phyloP scores from a whole-genome alignment of 2,888 invertebrate genomes.

The Caenorhabditis parvicauda region DNA sequence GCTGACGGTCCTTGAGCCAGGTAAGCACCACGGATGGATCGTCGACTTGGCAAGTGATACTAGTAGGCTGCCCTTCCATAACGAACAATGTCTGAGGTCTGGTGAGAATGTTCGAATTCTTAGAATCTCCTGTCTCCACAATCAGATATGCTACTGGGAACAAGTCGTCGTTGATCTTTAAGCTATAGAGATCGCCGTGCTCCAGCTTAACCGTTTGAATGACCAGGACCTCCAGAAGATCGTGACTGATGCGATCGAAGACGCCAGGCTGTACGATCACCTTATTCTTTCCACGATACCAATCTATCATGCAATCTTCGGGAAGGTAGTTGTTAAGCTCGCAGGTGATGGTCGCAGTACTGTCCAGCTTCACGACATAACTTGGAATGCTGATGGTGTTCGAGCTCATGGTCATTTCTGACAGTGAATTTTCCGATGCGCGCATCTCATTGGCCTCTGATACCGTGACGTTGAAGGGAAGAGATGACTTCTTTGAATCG shows the following conservation, averaged over 20 bases:
- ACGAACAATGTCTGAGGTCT: slow-evolving; percentile 59
- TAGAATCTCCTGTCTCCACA: too few species aligned
- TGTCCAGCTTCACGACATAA: slow-evolving; percentile 57
- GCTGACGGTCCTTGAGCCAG: slow-evolving; percentile 56
- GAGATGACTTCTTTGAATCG: slow-evolving; percentile 13
- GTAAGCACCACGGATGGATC: slow-evolving; percentile 41
- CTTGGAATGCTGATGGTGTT: slow-evolving; percentile 54
- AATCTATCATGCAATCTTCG: slow-evolving; percentile 46
- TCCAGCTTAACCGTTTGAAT: slow-evolving; percentile 49
- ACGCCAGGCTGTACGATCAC: slow-evolving; percentile 39
- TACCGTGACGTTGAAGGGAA: slow-evolving; percentile 57
- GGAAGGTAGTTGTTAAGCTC: slow-evolving; percentile 57
- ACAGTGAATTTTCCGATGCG: slow-evolving; percentile 34
- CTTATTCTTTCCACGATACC: slow-evolving; percentile 52
- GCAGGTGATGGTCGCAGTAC: slow-evolving; percentile 61
- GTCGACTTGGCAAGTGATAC: slow-evolving; percentile 44
- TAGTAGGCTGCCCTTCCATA: slow-evolving; percentile 61
- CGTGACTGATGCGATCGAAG: slow-evolving; percentile 53
- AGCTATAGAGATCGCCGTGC: slow-evolving; percentile 57
- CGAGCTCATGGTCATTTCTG: slow-evolving; percentile 35
- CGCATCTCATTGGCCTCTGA: slow-evolving; percentile 44
- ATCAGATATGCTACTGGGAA: slow-evolving; percentile 59
- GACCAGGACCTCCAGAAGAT: slow-evolving; percentile 56
- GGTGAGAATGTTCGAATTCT: slow-evolving; percentile 32
- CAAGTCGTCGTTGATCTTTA: slow-evolving; percentile 57